Conservation (phyloP, 92 coral and sea anemone species). For the Galaxea fascicularis region DNA sequence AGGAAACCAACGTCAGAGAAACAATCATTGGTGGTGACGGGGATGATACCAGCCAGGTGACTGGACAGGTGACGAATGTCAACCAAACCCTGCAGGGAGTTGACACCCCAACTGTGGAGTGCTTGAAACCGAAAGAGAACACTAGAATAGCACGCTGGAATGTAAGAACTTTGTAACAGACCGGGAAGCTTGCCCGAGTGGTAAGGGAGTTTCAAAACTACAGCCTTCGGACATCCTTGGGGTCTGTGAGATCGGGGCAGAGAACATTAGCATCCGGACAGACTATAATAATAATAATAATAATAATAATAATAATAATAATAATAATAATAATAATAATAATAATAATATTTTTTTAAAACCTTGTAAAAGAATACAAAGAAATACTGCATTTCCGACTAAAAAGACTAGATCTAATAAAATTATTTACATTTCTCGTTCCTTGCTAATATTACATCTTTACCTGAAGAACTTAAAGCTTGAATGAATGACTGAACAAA, state of each 20-base stretch:
- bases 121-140: slow-evolving; percentile 34
- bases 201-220: slow-evolving; percentile 14
- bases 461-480: too few relatives aligned
- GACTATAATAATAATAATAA: too few relatives aligned
- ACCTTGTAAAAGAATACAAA: too few relatives aligned
- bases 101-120: slow-evolving; percentile 44
- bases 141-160: slow-evolving; percentile 30
- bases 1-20: slow-evolving; percentile 40
- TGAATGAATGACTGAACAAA: too few relatives aligned
- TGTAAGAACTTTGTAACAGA: slow-evolving; percentile 30
- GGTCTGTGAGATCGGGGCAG: slow-evolving; percentile 30
- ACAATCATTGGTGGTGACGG: slow-evolving; percentile 42
- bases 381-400: too few relatives aligned
- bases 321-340: too few relatives aligned
- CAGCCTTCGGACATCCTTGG: slow-evolving; percentile 34
- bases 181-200: slow-evolving; percentile 26
- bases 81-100: slow-evolving; percentile 43
- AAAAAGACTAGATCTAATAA: too few relatives aligned
- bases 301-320: too few relatives aligned
- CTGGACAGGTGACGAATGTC: slow-evolving; percentile 38
- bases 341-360: too few relatives aligned
- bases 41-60: slow-evolving; percentile 19
- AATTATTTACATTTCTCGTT: too few relatives aligned
- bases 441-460: too few relatives aligned
- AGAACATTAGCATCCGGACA: slow-evolving; percentile 35